Evolutionary conservation across 2,113 vertebrate species (phyloP), one percentile per base, ranked within the genome.

Genomic region (Chinchilla lanigera): DNA sequence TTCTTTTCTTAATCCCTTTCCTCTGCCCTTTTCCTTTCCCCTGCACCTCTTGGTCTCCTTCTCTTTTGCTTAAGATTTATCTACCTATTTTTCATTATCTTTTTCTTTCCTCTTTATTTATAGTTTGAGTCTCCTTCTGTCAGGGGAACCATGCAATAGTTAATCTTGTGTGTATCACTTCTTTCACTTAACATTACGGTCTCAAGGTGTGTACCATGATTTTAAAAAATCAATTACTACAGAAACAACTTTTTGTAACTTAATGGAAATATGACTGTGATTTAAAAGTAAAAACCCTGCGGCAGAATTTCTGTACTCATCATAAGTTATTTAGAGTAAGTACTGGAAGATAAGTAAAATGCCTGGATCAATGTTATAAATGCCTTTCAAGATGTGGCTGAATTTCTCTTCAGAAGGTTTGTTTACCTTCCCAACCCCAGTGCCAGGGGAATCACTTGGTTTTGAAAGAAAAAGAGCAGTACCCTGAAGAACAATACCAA

Each of bases 271-370:
- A 81, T 54, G 14, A 56, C 33, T 83, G 28, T 61, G 41, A 61
- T 75, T 30, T 6, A 12, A 50, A 26, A 63, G 54, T 65, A 47
- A 28, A 67, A 38, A 2, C 2, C 7, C 14, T 71, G 13, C 47
- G 83, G 7, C n/a, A 38, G 19, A 87, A 94, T 75, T 47, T 90
- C 93, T 93, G 1, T 6, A 33, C 3, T 93, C 44, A 50, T 26
- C 44, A 94, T 67, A 47, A 86, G 52, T 84, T 73, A 80, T 83
- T 90, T 87, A 84, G 73, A 93, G 75, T 93, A 89, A 78, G 63
- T 63, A 82, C 35, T 92, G 83, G 82, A 61, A 92, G 77, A 80
- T 86, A 91, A 86, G 41, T 65, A 41, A 94, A 90, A 54, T 87
- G 24, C 0, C 44, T 83, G 12, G 28, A 71, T 94, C 22, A 78